Conservation (phyloP, 2,888 invertebrate species). For the Trichopoda pennipes region DNA sequence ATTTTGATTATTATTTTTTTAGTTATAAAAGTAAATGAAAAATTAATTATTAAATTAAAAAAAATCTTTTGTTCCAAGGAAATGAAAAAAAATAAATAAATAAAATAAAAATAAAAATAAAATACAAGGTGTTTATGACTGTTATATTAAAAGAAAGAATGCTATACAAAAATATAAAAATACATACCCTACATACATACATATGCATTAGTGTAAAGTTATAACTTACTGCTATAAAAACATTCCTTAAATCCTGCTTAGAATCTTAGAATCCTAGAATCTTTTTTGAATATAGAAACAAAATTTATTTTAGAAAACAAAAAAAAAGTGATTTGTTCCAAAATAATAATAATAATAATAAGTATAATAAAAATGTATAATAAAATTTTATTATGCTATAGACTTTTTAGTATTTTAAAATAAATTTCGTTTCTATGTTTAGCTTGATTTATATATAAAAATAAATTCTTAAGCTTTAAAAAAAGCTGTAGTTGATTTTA, state of each 20-base stretch:
- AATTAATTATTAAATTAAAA: neutral
- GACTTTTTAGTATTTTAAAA: neutral
- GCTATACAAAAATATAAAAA: constrained; percentile 7
- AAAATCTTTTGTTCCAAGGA: neutral
- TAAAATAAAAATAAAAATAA: constrained; percentile 2
- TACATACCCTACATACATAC: constrained; percentile 3
- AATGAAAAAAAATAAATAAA: no score
- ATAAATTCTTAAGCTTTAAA: neutral
- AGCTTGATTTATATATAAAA: neutral
- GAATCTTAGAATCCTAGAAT: neutral
- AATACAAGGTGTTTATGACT: constrained; percentile 59
- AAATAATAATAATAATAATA: no score
- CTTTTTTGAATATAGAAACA: neutral
- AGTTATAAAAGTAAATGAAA: neutral
- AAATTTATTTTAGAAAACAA: no score
- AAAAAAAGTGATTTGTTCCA: no score
- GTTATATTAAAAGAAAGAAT: constrained; percentile 64
- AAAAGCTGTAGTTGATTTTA: neutral
- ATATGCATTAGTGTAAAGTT: constrained; percentile 57
- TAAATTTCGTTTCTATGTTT: neutral
- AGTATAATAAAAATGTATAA: no score
- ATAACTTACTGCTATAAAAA: constrained; percentile 36
- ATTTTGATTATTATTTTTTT: no score
- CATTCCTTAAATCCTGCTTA: constrained; percentile 50
- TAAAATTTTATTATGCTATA: no score